phyloP scores from a whole-genome alignment of 2,888 invertebrate species.

The Herminia tarsipennalis region DNA sequence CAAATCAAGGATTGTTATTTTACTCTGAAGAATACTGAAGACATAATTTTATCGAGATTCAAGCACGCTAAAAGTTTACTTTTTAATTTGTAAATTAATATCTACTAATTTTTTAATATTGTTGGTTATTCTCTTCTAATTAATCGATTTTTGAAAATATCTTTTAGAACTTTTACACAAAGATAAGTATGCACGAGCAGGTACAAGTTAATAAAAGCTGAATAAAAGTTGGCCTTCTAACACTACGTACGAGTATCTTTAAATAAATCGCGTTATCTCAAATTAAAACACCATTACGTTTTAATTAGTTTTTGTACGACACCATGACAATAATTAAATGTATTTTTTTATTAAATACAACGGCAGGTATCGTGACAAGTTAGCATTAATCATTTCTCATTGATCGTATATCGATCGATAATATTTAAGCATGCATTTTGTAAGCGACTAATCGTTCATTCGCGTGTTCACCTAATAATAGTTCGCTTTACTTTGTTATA shows the following conservation, averaged over 20 bases:
- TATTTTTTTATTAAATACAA: constrained; percentile 27
- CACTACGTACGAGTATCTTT: no score
- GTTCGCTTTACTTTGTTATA: constrained; percentile 54
- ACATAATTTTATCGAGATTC: no score
- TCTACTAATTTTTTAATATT: no score
- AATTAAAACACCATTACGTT: not conserved
- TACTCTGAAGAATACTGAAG: no score
- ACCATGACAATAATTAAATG: constrained; percentile 1
- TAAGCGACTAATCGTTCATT: constrained; percentile 69
- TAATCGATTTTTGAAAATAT: no score
- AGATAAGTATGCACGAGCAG: no score
- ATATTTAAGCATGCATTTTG: constrained; percentile 71
- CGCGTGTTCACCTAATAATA: constrained; percentile 63
- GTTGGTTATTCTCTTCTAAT: no score
- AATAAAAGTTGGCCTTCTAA: no score
- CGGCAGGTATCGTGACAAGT: constrained; percentile 38
- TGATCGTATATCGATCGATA: constrained; percentile 69
- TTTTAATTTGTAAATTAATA: no score
- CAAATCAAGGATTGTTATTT: no score
- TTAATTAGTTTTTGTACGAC: not conserved
- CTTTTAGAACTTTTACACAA: no score
- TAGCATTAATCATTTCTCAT: constrained; percentile 62
- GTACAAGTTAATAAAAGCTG: not conserved
- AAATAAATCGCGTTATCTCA: not conserved
- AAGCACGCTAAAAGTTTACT: no score